Evolutionary conservation across 1,140 invertebrate genomes (phyloP).

Genomic region (Drosophila neocordata): DNA sequence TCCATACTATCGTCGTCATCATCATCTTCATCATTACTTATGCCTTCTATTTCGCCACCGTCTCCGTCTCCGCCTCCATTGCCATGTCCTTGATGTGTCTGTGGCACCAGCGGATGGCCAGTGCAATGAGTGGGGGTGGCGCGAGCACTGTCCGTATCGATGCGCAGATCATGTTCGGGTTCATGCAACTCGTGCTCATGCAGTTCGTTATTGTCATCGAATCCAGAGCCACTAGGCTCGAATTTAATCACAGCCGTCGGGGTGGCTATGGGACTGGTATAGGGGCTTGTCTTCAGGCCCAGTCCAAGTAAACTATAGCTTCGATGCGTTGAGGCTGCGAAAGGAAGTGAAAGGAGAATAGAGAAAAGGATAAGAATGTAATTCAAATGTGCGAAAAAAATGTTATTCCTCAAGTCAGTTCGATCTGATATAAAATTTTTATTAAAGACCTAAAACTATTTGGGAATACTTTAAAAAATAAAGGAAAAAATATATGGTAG

Average conservation of each 20-base stretch:
- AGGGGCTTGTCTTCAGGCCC: constrained; percentile 67
- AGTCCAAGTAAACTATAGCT: constrained; percentile 46
- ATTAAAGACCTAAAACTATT: constrained; percentile 53
- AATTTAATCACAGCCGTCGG: constrained; percentile 68
- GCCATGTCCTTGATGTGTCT: constrained; percentile 45
- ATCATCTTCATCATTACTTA: constrained; percentile 49
- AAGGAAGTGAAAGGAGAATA: constrained; percentile 36
- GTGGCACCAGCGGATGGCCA: constrained; percentile 24
- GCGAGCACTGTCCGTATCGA: constrained; percentile 37
- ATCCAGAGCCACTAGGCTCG: constrained; percentile 44
- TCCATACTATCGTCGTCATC: constrained; percentile 46
- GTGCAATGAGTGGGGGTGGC: constrained; percentile 55
- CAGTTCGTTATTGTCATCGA: constrained; percentile 52
- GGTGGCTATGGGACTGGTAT: constrained; percentile 65
- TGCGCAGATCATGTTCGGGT: constrained; percentile 47
- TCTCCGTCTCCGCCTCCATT: constrained; percentile 52
- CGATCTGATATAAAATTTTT: constrained; percentile 3
- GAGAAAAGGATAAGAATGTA: constrained; percentile 39
- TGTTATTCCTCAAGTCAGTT: not conserved
- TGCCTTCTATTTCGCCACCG: constrained; percentile 27
- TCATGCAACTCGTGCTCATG: not conserved
- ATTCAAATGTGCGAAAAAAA: constrained; percentile 31
- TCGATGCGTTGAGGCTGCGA: constrained; percentile 36
- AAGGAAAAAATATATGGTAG: not conserved
- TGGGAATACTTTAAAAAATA: constrained; percentile 49